Conservation (phyloP, 2,888 invertebrate genomes). For the Dermolepida albohirtum region DNA sequence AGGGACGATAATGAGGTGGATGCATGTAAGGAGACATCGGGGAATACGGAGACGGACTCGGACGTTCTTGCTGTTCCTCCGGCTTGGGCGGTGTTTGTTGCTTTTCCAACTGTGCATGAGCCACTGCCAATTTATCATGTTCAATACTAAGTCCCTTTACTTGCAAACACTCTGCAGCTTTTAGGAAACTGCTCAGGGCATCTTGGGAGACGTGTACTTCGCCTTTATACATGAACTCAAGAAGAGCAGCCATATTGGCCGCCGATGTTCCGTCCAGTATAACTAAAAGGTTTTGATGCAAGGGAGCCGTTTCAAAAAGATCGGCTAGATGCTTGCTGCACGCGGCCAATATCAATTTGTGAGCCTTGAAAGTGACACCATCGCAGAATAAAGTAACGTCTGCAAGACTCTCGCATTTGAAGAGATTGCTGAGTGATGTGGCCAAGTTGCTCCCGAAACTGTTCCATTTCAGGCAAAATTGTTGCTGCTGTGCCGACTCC, state of each 20-base stretch:
- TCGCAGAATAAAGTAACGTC: conserved; percentile 94
- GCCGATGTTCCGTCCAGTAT: conserved; percentile 91
- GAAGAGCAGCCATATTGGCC: conserved; percentile 89
- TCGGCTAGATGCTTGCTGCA: conserved; percentile 95
- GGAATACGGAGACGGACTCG: conserved; percentile 63
- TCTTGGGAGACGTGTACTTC: conserved; percentile 94
- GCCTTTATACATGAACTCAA: conserved; percentile 95
- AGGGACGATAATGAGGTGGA: conserved; percentile 61
- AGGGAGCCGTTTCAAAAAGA: conserved; percentile 88
- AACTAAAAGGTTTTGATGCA: conserved; percentile 84
- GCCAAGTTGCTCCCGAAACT: conserved; percentile 94
- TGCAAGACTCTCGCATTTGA: conserved; percentile 92
- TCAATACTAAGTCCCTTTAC: conserved; percentile 84
- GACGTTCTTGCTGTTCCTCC: conserved; percentile 56
- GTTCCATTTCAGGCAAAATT: conserved; percentile 96
- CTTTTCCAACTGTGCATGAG: conserved; percentile 66
- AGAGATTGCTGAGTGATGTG: conserved; percentile 91
- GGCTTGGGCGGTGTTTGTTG: conserved; percentile 54
- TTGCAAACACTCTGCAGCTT: conserved; percentile 91
- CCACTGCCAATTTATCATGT: conserved; percentile 75
- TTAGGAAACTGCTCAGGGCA: conserved; percentile 89
- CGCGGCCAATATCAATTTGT: conserved; percentile 91
- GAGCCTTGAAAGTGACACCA: conserved; percentile 92
- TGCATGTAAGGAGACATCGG: conserved; percentile 68
- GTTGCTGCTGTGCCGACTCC: conserved; percentile 87